A percentile compares a stretch with the other conserved stretches of the same genome.
Conservation (phyloP, 2,888 invertebrate genomes). For the Teleiodes luculella region DNA sequence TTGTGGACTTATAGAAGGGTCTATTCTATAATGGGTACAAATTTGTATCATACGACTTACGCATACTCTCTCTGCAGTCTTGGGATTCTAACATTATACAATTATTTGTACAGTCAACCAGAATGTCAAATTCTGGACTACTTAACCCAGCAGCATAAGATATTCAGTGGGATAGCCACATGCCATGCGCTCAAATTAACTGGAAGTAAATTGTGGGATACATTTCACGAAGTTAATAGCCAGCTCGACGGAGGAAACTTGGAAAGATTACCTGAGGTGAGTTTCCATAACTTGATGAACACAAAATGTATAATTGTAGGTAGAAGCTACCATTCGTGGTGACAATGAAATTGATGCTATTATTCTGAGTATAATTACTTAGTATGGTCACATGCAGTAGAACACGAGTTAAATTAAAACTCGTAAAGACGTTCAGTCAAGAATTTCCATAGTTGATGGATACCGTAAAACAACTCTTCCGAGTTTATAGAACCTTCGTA, state of each 20-base stretch:
- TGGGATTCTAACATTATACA: not conserved
- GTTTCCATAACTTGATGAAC: too few species aligned
- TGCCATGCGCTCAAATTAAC: slow-evolving; percentile 85
- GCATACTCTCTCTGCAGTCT: too few species aligned
- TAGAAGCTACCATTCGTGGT: too few species aligned
- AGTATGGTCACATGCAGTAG: too few species aligned
- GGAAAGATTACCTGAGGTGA: slow-evolving; percentile 59
- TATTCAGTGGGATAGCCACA: slow-evolving; percentile 90
- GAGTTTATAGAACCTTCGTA: not conserved
- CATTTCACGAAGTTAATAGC: slow-evolving; percentile 47
- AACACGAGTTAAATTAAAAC: not conserved
- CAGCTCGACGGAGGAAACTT: slow-evolving; percentile 51
- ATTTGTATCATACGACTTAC: too few species aligned
- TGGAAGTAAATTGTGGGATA: slow-evolving; percentile 51
- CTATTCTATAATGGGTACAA: too few species aligned
- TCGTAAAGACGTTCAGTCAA: not conserved
- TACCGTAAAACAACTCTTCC: not conserved
- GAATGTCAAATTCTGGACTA: slow-evolving; percentile 96
- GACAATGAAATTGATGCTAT: not conserved
- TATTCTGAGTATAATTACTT: not conserved
- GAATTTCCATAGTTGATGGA: not conserved
- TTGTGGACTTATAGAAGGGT: too few species aligned
- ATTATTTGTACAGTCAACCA: slow-evolving; percentile 45
- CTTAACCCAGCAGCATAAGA: slow-evolving; percentile 94
- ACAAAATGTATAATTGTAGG: too few species aligned